A percentile compares a stretch with the other conserved stretches of the same genome.
Conservation (phyloP, 1,140 invertebrate species). For the Bombus balteatus region DNA sequence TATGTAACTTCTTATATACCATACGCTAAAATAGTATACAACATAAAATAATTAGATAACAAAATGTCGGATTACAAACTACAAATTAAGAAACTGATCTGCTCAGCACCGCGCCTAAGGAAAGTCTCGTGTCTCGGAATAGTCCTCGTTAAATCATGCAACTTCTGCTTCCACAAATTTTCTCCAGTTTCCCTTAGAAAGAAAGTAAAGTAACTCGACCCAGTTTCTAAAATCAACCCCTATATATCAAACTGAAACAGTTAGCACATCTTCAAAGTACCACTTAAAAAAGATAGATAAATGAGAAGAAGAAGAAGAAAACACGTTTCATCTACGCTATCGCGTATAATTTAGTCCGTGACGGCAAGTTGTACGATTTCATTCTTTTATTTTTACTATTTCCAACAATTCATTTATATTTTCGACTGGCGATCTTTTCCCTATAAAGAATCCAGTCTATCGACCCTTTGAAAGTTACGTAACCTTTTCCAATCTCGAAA, state of each 20-base stretch:
- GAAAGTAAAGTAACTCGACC: neutral
- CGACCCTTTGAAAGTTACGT: too few relatives aligned
- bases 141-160: conserved; percentile 2
- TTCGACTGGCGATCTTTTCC: too few relatives aligned
- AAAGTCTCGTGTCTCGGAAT: neutral
- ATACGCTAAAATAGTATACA: neutral
- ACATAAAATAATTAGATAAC: neutral
- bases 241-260: neutral
- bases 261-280: neutral
- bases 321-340: neutral
- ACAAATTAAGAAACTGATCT: neutral
- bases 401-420: too few relatives aligned
- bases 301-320: neutral
- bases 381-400: too few relatives aligned
- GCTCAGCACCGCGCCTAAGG: neutral
- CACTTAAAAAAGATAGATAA: neutral
- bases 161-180: neutral
- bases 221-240: neutral
- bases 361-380: too few relatives aligned
- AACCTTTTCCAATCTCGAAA: too few relatives aligned
- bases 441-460: too few relatives aligned
- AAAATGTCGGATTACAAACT: too few relatives aligned
- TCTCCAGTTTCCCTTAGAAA: neutral
- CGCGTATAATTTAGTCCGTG: neutral
- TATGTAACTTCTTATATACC: too few relatives aligned